A percentile compares a stretch with the other conserved stretches of the same genome.
Evolutionary conservation across 2,888 invertebrate genomes (phyloP).

Genomic region (Nemurella pictetii): DNA sequence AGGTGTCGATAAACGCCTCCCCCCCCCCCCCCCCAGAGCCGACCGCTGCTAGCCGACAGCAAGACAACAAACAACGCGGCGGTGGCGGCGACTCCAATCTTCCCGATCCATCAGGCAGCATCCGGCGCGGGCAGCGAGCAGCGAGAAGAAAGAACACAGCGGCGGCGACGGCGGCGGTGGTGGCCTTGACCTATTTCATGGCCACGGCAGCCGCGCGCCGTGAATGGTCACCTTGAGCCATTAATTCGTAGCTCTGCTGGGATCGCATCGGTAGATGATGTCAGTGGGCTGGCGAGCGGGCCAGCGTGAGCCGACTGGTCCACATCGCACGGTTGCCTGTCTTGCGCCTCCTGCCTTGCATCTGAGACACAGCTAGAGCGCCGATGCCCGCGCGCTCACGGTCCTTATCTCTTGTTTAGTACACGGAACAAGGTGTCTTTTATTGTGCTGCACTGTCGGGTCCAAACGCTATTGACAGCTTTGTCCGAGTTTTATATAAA

Average conservation of each 20-base stretch:
- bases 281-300: not conserved
- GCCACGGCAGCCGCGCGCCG: not conserved
- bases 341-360: too few relatives aligned
- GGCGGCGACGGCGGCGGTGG: not conserved
- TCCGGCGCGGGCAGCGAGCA: not conserved
- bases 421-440: too few relatives aligned
- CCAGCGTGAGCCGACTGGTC: not conserved
- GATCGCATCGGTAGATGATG: not conserved
- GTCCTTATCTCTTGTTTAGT: too few relatives aligned
- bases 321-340: not conserved
- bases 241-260: not conserved
- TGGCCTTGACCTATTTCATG: constrained; percentile 25
- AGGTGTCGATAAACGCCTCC: not conserved
- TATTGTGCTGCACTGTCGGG: too few relatives aligned
- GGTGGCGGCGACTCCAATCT: not conserved
- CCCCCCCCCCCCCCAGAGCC: not conserved
- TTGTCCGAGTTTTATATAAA: too few relatives aligned
- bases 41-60: too few relatives aligned
- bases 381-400: too few relatives aligned
- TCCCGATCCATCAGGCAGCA: not conserved
- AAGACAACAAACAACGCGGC: too few relatives aligned
- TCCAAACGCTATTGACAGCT: too few relatives aligned
- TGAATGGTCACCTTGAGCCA: constrained; percentile 14
- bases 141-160: not conserved
- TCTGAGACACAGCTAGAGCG: too few relatives aligned